phyloP scores from a whole-genome alignment of 2,113 vertebrate species.

The Sapajus apella region DNA sequence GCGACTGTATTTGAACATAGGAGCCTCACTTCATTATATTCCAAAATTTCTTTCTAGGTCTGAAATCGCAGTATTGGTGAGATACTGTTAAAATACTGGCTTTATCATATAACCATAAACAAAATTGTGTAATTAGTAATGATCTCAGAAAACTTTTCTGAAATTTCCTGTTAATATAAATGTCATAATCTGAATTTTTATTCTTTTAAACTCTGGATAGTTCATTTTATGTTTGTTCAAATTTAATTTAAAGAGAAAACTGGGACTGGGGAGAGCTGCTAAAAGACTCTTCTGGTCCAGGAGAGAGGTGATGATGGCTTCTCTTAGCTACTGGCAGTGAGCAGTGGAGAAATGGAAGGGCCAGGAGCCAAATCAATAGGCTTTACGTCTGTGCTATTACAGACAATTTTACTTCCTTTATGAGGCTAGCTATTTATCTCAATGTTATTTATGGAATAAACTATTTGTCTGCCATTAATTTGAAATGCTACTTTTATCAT shows the following conservation, averaged over 20 bases:
- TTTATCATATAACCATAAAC: background rate
- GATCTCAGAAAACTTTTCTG: background rate
- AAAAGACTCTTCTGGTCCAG: background rate
- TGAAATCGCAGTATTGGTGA: background rate
- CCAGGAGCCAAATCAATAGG: background rate
- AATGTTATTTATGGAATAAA: background rate
- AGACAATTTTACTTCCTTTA: background rate
- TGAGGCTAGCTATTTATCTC: background rate
- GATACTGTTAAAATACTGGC: background rate
- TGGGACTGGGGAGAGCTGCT: background rate
- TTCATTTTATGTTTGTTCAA: background rate
- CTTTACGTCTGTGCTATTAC: background rate
- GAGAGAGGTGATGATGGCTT: background rate
- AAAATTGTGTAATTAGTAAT: background rate
- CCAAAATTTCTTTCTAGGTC: background rate
- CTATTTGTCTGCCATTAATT: background rate
- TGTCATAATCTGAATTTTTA: background rate
- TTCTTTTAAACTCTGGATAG: background rate
- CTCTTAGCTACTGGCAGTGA: background rate
- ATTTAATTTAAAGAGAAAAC: background rate
- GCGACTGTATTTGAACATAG: background rate
- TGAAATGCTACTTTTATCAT: conserved; percentile 19
- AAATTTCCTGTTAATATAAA: background rate
- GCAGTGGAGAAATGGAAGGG: background rate
- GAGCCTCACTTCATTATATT: background rate